Evolutionary conservation across 2,113 vertebrate species (phyloP).

Genomic region (Psilopsiagon aurifrons): DNA sequence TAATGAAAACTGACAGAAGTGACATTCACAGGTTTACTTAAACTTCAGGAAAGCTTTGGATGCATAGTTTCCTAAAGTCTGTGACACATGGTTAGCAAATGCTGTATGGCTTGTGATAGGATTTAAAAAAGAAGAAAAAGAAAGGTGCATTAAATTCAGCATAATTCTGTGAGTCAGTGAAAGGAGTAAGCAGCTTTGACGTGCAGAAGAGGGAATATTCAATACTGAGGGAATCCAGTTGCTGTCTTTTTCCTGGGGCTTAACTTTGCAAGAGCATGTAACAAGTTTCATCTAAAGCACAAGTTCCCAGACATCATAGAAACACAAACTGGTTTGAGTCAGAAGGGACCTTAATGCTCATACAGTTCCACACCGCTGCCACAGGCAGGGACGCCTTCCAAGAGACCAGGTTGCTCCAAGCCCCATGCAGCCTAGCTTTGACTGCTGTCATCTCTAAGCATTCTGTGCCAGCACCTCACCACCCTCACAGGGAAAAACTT

Average conservation of each 20-base stretch:
- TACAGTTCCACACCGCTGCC: background rate
- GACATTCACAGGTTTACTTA: background rate
- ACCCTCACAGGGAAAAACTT: background rate
- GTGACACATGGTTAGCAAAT: background rate
- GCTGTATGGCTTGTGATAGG: background rate
- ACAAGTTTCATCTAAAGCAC: background rate
- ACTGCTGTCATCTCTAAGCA: background rate
- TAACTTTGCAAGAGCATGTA: background rate
- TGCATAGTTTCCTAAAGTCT: background rate
- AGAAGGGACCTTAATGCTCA: background rate
- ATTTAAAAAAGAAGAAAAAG: background rate
- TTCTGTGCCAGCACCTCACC: background rate
- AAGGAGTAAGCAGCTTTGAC: background rate
- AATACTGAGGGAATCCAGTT: background rate
- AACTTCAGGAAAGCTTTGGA: background rate
- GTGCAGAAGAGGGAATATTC: background rate
- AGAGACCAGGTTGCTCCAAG: background rate
- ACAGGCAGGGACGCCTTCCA: too few relatives aligned
- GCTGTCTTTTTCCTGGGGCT: background rate
- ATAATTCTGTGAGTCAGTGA: background rate
- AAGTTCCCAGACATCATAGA: rapidly evolving
- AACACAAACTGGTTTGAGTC: background rate
- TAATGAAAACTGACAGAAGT: background rate
- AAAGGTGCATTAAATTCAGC: rapidly evolving
- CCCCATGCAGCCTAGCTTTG: background rate